These are phyloP conservation scores for Leptinotarsa texana DNA, from an alignment of 1,140 invertebrate species.

Conservation along the genomic window DNA sequence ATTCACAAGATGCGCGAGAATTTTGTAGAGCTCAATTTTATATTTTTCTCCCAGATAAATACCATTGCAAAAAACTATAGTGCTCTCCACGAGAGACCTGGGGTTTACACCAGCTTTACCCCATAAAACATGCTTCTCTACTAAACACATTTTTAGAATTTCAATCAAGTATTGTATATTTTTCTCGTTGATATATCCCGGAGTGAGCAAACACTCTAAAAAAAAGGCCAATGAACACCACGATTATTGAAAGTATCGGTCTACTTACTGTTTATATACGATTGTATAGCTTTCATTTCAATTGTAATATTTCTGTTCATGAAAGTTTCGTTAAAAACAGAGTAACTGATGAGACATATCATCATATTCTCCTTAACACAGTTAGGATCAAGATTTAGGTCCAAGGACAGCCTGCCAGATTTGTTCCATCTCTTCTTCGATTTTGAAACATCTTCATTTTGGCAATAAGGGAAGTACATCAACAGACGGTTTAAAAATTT, in stretches of 20 bases:
- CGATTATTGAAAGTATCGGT: slow-evolving; percentile 43
- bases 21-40: slow-evolving; percentile 56
- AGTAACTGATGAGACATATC: slow-evolving; percentile 58
- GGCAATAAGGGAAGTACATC: slow-evolving; percentile 44
- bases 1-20: slow-evolving; percentile 57
- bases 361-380: slow-evolving; percentile 60
- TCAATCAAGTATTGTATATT: slow-evolving; percentile 50
- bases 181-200: slow-evolving; percentile 28
- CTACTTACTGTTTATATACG: slow-evolving; percentile 54
- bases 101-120: slow-evolving; percentile 31
- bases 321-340: slow-evolving; percentile 56
- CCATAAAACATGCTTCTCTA: slow-evolving; percentile 48
- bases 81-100: slow-evolving; percentile 53
- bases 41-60: slow-evolving; percentile 46
- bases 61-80: slow-evolving; percentile 56
- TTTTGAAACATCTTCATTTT: slow-evolving; percentile 32
- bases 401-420: slow-evolving; percentile 30
- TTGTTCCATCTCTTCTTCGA: slow-evolving; percentile 28
- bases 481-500: slow-evolving; percentile 45
- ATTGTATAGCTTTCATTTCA: slow-evolving; percentile 51
- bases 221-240: background rate
- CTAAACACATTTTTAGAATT: slow-evolving; percentile 56
- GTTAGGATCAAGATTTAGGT: slow-evolving; percentile 56
- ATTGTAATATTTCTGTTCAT: slow-evolving; percentile 51
- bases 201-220: slow-evolving; percentile 30